These are phyloP conservation scores for Acanthaster planci DNA, from an alignment of 35 echinoderm and acorn worm species.

Conservation along the genomic window DNA sequence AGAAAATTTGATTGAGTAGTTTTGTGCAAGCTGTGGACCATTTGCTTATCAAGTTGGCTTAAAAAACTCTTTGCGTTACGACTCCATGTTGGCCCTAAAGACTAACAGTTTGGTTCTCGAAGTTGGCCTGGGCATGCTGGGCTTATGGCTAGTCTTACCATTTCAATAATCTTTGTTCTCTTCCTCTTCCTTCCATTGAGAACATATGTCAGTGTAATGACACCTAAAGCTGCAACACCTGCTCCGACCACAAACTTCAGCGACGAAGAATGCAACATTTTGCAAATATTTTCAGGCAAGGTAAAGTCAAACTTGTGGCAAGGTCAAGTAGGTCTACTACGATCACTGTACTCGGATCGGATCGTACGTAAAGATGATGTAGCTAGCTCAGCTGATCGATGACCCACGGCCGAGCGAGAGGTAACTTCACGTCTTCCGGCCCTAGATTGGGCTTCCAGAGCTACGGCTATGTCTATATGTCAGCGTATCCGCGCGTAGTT, in stretches of 20 bases:
- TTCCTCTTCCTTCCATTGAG: slow-evolving; percentile 50
- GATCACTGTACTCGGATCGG: too few species aligned
- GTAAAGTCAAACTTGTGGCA: too few species aligned
- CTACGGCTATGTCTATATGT: too few species aligned
- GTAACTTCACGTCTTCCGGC: too few species aligned
- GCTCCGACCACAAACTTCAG: slow-evolving; percentile 42
- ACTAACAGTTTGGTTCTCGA: not conserved
- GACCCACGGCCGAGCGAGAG: too few species aligned
- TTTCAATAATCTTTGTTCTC: slow-evolving; percentile 53
- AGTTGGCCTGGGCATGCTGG: not conserved
- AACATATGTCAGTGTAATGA: slow-evolving; percentile 34
- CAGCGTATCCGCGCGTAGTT: too few species aligned
- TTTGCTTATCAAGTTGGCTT: too few species aligned
- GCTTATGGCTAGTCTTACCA: slow-evolving; percentile 39
- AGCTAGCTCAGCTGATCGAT: too few species aligned
- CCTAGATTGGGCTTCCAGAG: too few species aligned
- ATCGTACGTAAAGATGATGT: too few species aligned
- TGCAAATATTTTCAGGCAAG: not conserved
- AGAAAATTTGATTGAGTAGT: too few species aligned
- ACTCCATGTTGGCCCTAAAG: not conserved
- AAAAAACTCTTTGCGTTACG: not conserved
- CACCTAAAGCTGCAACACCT: slow-evolving; percentile 48
- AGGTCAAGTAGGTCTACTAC: too few species aligned
- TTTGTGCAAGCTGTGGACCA: not conserved
- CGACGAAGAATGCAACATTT: slow-evolving; percentile 47